phyloP scores from a whole-genome alignment of 2,888 invertebrate species.

The Lasioglossum oenotherae region DNA sequence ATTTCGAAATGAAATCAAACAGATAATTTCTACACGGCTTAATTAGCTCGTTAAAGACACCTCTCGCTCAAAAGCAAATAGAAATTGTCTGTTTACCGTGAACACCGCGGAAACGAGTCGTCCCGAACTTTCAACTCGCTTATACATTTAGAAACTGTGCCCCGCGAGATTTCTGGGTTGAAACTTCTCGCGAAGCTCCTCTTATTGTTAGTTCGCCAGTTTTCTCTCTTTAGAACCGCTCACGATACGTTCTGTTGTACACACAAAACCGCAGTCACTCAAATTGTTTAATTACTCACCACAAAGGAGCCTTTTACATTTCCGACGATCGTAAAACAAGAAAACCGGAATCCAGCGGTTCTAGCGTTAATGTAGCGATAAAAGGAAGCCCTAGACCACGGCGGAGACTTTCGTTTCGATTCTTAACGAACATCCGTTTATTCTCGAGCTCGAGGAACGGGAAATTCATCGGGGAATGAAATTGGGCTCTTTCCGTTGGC shows the following conservation, averaged over 20 bases:
- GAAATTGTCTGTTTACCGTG: conserved; percentile 43
- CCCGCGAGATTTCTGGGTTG: conserved; percentile 32
- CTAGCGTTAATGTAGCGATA: not conserved
- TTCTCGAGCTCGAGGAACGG: not conserved
- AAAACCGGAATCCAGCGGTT: not conserved
- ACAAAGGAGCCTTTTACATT: not conserved
- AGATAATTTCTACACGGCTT: too few relatives aligned
- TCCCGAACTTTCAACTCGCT: conserved; percentile 29
- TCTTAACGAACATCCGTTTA: not conserved
- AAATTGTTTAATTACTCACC: not conserved
- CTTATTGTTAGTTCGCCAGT: too few relatives aligned
- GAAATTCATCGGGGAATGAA: not conserved
- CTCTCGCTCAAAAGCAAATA: conserved; percentile 11
- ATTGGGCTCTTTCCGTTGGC: not conserved
- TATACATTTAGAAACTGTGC: conserved; percentile 18
- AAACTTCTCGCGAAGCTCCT: not conserved
- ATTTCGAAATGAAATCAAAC: too few relatives aligned
- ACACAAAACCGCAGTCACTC: not conserved
- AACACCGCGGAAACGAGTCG: conserved; percentile 24
- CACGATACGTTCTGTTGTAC: not conserved
- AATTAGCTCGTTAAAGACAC: not conserved
- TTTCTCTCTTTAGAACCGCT: not conserved
- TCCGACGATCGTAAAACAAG: not conserved
- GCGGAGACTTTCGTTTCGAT: not conserved
- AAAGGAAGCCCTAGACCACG: not conserved